A percentile compares a stretch with the other conserved stretches of the same genome.
phyloP scores from a whole-genome alignment of 2,113 vertebrate species.

The Potamarius usumacintae region DNA sequence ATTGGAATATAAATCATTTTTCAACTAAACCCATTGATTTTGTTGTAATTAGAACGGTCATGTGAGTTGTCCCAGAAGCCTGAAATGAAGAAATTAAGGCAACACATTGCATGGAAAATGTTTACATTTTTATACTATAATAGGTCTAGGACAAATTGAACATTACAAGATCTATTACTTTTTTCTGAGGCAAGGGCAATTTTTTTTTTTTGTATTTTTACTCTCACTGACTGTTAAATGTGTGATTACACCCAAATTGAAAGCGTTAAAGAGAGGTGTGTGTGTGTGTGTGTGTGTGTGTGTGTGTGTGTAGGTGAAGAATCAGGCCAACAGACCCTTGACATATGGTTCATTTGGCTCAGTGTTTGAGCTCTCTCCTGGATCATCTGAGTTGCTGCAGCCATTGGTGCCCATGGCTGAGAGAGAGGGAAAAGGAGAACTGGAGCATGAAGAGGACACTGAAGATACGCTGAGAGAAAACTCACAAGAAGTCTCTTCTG shows the following conservation, averaged over 20 bases:
- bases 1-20: neutral
- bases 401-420: constrained; percentile 63
- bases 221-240: neutral
- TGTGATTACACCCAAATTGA: neutral
- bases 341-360: constrained; percentile 71
- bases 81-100: neutral
- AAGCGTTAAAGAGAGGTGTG: constrained; percentile 46
- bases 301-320: constrained; percentile 65
- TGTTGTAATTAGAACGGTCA: neutral
- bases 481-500: constrained; percentile 77
- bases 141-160: neutral
- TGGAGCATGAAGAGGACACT: constrained; percentile 52
- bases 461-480: constrained; percentile 74
- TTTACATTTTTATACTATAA: neutral
- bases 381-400: constrained; percentile 66
- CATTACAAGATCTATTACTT: neutral
- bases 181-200: neutral
- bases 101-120: neutral
- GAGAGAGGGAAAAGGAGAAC: constrained; percentile 35
- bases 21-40: neutral
- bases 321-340: constrained; percentile 59
- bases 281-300: neutral
- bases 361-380: constrained; percentile 74
- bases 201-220: neutral
- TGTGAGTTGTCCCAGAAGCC: neutral